Conservation (phyloP, 1,140 invertebrate species). For the Campoletis sonorensis region DNA sequence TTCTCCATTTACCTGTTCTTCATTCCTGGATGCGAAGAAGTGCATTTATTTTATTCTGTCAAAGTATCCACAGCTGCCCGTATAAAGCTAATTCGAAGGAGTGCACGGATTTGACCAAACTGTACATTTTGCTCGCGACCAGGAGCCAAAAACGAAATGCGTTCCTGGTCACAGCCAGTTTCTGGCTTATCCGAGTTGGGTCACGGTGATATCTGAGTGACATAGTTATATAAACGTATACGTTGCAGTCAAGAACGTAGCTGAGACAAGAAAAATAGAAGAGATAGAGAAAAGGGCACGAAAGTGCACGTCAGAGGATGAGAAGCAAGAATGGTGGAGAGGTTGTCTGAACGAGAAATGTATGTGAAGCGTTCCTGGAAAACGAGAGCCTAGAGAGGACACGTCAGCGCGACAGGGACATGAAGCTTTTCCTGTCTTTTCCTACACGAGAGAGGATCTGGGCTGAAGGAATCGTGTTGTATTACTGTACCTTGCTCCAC, state of each 20-base stretch:
- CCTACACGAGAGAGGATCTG: background rate
- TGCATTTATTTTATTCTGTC: background rate
- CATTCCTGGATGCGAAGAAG: background rate
- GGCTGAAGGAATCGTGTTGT: background rate
- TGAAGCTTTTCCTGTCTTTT: slow-evolving; percentile 23
- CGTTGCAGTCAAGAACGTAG: background rate
- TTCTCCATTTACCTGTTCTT: background rate
- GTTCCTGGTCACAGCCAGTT: background rate
- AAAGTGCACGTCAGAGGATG: slow-evolving; percentile 1
- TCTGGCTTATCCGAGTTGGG: slow-evolving; percentile 20
- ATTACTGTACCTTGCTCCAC: background rate
- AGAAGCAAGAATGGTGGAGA: background rate
- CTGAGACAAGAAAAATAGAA: background rate
- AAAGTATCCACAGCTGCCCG: background rate
- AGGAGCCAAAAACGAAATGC: background rate
- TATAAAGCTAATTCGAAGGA: background rate
- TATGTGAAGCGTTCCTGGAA: slow-evolving; percentile 20
- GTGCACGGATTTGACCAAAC: background rate
- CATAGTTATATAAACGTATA: background rate
- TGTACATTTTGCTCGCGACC: background rate
- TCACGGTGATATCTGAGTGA: slow-evolving; percentile 11
- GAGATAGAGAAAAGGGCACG: background rate
- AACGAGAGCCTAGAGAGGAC: slow-evolving; percentile 29
- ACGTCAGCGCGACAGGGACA: slow-evolving; percentile 36
- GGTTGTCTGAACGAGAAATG: slow-evolving; percentile 7